Conservation (phyloP, 1,140 invertebrate species). For the Panagrolaimus sp. region DNA sequence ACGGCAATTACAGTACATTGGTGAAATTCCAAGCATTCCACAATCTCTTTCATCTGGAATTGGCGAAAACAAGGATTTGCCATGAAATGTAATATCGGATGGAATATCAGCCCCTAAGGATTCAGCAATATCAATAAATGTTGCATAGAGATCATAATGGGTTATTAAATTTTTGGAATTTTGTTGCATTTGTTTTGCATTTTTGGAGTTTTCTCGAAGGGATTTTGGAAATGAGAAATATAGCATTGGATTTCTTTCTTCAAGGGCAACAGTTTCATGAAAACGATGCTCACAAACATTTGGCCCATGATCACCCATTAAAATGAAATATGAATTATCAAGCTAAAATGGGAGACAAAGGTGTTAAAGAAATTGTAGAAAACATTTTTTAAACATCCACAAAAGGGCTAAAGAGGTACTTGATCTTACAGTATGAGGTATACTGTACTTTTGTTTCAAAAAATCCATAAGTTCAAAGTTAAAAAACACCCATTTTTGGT, state of each 20-base stretch:
- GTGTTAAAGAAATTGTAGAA: too few species aligned
- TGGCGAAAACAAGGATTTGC: too few species aligned
- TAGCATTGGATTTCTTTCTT: conserved; percentile 28
- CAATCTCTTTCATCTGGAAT: too few species aligned
- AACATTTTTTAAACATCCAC: conserved; percentile 63
- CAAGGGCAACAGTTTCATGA: conserved; percentile 21
- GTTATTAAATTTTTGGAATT: conserved; percentile 34
- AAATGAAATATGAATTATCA: conserved; percentile 30
- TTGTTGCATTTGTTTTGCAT: conserved; percentile 18
- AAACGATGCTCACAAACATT: conserved; percentile 6
- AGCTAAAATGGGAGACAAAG: conserved; percentile 13
- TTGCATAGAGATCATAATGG: conserved; percentile 32
- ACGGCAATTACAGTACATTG: too few species aligned
- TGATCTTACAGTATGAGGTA: too few species aligned
- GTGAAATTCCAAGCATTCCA: too few species aligned
- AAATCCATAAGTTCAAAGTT: too few species aligned
- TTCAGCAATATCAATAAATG: conserved; percentile 25
- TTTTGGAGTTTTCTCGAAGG: conserved; percentile 7
- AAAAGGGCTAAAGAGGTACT: too few species aligned
- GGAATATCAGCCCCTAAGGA: too few species aligned
- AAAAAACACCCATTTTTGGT: too few species aligned
- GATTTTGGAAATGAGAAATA: conserved; percentile 25
- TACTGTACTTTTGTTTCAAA: too few species aligned
- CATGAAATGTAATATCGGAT: too few species aligned
- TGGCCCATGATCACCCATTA: conserved; percentile 30